These are phyloP conservation scores for Trinorchestia longiramus DNA, from an alignment of 1,140 invertebrate genomes.

Conservation along the genomic window DNA sequence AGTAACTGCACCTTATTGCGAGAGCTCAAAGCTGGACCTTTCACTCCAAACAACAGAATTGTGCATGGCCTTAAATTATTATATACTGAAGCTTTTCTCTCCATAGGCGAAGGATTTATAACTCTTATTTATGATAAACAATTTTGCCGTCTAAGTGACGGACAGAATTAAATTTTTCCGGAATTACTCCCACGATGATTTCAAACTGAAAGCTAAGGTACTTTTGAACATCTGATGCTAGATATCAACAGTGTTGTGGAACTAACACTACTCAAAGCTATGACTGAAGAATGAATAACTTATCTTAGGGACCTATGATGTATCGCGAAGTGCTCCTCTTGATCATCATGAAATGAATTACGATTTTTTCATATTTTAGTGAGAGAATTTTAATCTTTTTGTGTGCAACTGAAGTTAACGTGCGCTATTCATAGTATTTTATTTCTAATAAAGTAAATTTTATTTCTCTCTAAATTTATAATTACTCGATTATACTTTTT, in stretches of 20 bases:
- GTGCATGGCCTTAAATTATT: background rate
- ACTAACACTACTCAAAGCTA: background rate
- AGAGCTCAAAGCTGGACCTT: background rate
- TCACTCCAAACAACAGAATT: background rate
- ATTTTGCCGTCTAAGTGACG: background rate
- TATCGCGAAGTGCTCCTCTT: background rate
- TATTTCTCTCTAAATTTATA: background rate
- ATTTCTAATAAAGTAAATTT: background rate
- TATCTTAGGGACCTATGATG: background rate
- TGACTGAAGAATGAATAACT: background rate
- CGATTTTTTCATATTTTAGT: background rate
- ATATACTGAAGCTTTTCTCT: background rate
- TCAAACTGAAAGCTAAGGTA: background rate
- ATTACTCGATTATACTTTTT: background rate
- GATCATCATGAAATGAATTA: background rate
- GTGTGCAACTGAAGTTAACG: background rate
- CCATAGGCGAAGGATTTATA: background rate
- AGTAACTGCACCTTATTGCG: conserved; percentile 6
- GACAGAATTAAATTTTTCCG: background rate
- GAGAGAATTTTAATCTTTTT: background rate
- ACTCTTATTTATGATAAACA: background rate
- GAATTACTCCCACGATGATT: background rate
- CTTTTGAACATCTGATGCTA: background rate
- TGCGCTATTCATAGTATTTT: background rate
- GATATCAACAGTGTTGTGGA: background rate